Conservation (phyloP, 1,140 invertebrate species). For the Vanessa tameamea region DNA sequence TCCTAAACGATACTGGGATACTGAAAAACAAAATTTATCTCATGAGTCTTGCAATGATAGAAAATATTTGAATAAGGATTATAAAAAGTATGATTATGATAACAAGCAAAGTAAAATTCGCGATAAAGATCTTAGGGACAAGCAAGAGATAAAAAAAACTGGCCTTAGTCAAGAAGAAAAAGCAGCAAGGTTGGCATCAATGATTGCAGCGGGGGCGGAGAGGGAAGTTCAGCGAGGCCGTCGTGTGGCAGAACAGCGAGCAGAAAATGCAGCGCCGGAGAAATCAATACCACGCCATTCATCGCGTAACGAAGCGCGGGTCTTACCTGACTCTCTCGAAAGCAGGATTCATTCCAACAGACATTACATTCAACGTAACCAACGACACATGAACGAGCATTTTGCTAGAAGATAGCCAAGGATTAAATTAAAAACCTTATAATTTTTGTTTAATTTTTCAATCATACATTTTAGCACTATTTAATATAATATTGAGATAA, state of each 20-base stretch:
- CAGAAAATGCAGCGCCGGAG: conserved; percentile 48
- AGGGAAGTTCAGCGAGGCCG: conserved; percentile 56
- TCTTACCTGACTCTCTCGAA: conserved; percentile 66
- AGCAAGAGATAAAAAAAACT: conserved; percentile 22
- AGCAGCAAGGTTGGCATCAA: conserved; percentile 86
- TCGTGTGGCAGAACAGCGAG: conserved; percentile 59
- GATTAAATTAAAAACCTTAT: neutral
- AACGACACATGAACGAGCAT: conserved; percentile 67
- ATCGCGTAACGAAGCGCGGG: conserved; percentile 43
- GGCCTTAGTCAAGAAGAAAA: conserved; percentile 84
- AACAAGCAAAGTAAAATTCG: conserved; percentile 4
- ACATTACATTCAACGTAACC: conserved; percentile 69
- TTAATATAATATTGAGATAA: conserved; percentile 13
- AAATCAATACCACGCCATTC: conserved; percentile 34
- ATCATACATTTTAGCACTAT: conserved; percentile 14
- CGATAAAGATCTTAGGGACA: conserved; percentile 7
- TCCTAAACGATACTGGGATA: conserved; percentile 15
- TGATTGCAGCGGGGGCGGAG: conserved; percentile 83
- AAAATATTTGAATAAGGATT: conserved; percentile 15
- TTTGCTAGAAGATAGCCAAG: conserved; percentile 59
- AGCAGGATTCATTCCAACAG: conserved; percentile 68
- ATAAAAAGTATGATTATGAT: conserved; percentile 10
- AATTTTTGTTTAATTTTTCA: conserved; percentile 17
- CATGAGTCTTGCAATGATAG: conserved; percentile 30
- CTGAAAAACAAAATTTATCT: conserved; percentile 19